Evolutionary conservation across 2,113 vertebrate species (phyloP).

Genomic region (Chaetura pelagica): DNA sequence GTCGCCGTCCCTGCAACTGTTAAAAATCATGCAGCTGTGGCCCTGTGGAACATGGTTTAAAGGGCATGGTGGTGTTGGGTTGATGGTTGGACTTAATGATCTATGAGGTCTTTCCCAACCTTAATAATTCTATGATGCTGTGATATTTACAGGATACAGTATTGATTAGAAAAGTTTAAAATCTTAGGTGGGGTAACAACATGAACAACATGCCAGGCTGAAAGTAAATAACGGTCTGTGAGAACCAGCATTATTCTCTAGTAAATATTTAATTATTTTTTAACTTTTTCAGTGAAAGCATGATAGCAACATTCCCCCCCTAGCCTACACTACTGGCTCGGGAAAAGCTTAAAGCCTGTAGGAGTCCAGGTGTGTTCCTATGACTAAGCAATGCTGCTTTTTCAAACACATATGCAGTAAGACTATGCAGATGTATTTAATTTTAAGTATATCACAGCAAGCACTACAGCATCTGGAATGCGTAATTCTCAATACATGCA

Average conservation of each 20-base stretch:
- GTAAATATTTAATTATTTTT: background rate
- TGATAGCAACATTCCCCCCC: background rate
- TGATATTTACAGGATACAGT: background rate
- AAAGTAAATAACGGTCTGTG: background rate
- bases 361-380: background rate
- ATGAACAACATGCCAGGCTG: background rate
- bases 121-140: too few species aligned
- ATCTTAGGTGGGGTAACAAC: background rate
- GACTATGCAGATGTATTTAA: background rate
- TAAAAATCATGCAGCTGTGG: too few species aligned
- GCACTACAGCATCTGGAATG: background rate
- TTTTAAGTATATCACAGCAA: background rate
- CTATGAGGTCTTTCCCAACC: too few species aligned
- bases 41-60: too few species aligned
- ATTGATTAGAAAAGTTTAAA: background rate
- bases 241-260: fast-evolving
- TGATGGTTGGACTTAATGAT: too few species aligned
- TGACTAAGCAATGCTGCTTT: background rate
- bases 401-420: background rate
- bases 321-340: fast-evolving
- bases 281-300: background rate
- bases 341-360: background rate
- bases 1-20: too few species aligned
- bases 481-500: background rate
- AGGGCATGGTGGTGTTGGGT: too few species aligned